Evolutionary conservation across 2,888 invertebrate species (phyloP).

Genomic region (Temnothorax rugatulus): DNA sequence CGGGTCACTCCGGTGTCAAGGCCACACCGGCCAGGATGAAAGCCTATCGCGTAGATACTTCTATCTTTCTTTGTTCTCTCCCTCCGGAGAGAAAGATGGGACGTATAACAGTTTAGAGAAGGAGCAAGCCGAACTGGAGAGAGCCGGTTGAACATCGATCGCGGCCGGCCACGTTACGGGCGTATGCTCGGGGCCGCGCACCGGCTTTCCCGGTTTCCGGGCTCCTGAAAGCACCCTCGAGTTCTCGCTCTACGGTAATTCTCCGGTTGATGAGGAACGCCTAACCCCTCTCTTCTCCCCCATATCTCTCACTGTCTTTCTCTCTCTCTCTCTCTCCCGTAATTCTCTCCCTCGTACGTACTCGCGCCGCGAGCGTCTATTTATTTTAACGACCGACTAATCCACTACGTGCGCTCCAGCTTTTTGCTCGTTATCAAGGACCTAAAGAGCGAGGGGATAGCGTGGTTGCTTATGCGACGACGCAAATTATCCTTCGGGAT

Average conservation of each 20-base stretch:
- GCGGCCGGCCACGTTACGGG: conserved; percentile 46
- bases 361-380: conserved; percentile 53
- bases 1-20: conserved; percentile 37
- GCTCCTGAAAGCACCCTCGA: conserved; percentile 54
- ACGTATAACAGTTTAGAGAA: neutral
- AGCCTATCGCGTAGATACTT: conserved; percentile 16
- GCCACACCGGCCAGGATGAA: conserved; percentile 35
- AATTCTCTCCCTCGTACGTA: conserved; percentile 32
- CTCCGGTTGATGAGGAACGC: conserved; percentile 49
- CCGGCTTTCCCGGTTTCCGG: conserved; percentile 57
- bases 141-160: conserved; percentile 52
- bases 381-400: conserved; percentile 57
- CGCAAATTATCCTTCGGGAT: conserved; percentile 30
- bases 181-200: conserved; percentile 45
- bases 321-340: neutral
- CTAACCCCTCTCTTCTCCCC: neutral
- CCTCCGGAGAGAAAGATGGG: neutral
- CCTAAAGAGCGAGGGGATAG: conserved; percentile 10
- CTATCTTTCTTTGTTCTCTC: neutral
- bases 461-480: conserved; percentile 8
- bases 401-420: conserved; percentile 43
- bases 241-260: conserved; percentile 54
- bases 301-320: neutral
- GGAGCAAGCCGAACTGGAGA: conserved; percentile 33
- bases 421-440: conserved; percentile 51